Conservation (phyloP, 2,797 vertebrate species). For the Taeniopygia guttata region DNA sequence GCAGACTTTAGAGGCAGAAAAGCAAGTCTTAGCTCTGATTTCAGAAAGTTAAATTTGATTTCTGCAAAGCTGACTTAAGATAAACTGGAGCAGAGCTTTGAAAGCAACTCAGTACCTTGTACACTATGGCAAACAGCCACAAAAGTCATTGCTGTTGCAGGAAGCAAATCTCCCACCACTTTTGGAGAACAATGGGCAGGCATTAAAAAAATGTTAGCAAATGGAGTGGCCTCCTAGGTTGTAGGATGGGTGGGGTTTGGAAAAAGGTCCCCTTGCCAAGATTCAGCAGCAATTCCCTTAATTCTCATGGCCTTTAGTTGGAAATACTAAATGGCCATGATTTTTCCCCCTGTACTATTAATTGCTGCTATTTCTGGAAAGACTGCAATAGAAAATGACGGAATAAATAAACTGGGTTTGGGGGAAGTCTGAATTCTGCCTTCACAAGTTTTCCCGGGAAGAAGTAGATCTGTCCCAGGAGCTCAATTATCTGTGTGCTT, state of each 20-base stretch:
- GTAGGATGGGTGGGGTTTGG: constrained; percentile 5
- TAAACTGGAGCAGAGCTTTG: neutral
- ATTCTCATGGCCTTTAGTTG: neutral
- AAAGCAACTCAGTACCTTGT: neutral
- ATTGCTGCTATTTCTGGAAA: neutral
- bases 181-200: constrained; percentile 39
- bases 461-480: neutral
- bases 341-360: neutral
- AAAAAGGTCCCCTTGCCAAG: neutral
- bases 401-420: neutral
- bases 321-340: neutral
- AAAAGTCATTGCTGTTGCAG: constrained; percentile 2
- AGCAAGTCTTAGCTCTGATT: neutral
- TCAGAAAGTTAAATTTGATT: neutral
- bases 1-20: neutral
- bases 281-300: neutral
- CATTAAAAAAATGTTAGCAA: neutral
- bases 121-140: constrained; percentile 21
- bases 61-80: neutral
- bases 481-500: neutral
- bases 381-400: neutral
- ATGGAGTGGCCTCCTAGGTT: neutral
- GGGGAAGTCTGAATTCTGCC: neutral
- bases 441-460: neutral
- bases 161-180: constrained; percentile 37